These are phyloP conservation scores for Dissostichus mawsoni DNA, from an alignment of 2,113 vertebrate genomes.

Conservation along the genomic window DNA sequence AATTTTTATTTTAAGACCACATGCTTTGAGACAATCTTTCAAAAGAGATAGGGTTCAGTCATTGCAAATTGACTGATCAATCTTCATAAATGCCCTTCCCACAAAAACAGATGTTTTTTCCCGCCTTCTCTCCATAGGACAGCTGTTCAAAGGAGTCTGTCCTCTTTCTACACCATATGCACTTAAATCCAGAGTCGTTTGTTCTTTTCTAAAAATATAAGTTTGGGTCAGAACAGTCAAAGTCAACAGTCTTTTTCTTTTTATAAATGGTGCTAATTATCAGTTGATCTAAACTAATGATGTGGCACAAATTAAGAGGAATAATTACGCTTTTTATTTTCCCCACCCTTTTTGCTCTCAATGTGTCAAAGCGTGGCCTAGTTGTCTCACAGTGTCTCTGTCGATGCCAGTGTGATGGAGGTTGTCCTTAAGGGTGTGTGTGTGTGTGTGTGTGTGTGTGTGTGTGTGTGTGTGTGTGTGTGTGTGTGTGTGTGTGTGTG, in stretches of 20 bases:
- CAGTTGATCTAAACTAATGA: slow-evolving; percentile 61
- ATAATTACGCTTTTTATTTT: slow-evolving; percentile 18
- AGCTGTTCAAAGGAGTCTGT: slow-evolving; percentile 39
- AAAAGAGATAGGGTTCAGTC: slow-evolving; percentile 61
- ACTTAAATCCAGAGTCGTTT: slow-evolving; percentile 25
- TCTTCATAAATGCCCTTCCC: slow-evolving; percentile 71
- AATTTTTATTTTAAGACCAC: slow-evolving; percentile 67
- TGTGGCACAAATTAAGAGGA: slow-evolving; percentile 66
- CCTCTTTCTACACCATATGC: slow-evolving; percentile 35
- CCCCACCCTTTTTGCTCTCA: slow-evolving; percentile 67
- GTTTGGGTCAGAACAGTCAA: slow-evolving; percentile 48
- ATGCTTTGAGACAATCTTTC: slow-evolving; percentile 59
- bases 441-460: neutral
- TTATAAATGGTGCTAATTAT: slow-evolving; percentile 21
- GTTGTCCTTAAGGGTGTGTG: slow-evolving; percentile 30
- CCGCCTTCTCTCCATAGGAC: slow-evolving; percentile 16
- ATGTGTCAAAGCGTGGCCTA: slow-evolving; percentile 78
- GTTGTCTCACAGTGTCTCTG: slow-evolving; percentile 63
- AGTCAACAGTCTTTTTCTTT: slow-evolving; percentile 30
- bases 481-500: neutral
- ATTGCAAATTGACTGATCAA: slow-evolving; percentile 76
- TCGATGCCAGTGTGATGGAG: slow-evolving; percentile 49
- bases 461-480: neutral
- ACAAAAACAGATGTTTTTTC: slow-evolving; percentile 57
- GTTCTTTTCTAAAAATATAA: slow-evolving; percentile 13